Percentiles rank a stretch among this genome's conserved stretches.
Evolutionary conservation across 2,888 invertebrate species (phyloP).

Genomic region (Conomelus anceps): DNA sequence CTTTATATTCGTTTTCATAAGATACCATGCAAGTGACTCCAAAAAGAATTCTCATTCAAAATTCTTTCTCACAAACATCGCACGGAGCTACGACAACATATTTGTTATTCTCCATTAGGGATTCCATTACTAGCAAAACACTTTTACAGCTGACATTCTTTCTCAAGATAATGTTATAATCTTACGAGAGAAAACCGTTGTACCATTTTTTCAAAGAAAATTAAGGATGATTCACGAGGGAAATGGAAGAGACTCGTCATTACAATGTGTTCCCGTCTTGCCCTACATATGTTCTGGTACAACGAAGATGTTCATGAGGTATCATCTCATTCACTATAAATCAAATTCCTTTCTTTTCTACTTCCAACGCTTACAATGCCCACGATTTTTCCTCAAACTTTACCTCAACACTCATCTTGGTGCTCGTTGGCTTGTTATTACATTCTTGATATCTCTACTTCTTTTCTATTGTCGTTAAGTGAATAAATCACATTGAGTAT

Average conservation of each 20-base stretch:
- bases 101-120: background rate
- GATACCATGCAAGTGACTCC: background rate
- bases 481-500: background rate
- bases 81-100: background rate
- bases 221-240: background rate
- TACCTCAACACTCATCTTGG: background rate
- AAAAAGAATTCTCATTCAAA: background rate
- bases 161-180: background rate
- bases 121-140: background rate
- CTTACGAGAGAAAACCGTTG: background rate
- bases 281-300: background rate
- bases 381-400: background rate
- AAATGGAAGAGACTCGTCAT: background rate
- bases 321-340: background rate
- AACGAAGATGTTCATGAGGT: background rate
- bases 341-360: background rate
- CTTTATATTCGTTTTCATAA: background rate
- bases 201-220: background rate
- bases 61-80: background rate
- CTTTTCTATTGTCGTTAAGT: background rate
- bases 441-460: background rate
- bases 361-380: background rate
- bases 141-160: background rate
- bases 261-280: background rate
- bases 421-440: background rate